Conservation (phyloP, 1,140 invertebrate species). For the Scaptomyza montana region DNA sequence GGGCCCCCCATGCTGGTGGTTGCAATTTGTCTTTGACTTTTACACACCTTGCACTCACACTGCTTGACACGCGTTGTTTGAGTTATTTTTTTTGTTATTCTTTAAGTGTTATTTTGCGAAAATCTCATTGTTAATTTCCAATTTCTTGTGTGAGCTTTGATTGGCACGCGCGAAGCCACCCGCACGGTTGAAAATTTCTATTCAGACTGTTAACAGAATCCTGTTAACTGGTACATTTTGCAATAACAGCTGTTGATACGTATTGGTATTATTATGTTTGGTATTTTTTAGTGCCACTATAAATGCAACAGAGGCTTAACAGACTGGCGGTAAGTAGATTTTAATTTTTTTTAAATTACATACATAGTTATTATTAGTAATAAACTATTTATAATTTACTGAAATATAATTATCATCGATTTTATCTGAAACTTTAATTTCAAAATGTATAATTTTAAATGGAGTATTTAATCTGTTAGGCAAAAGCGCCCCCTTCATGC, state of each 20-base stretch:
- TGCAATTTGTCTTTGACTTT: constrained; percentile 1
- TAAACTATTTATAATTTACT: too few relatives aligned
- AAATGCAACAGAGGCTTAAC: background rate
- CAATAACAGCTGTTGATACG: constrained; percentile 40
- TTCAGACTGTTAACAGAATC: constrained; percentile 33
- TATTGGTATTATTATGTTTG: constrained; percentile 9
- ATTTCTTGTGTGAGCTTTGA: constrained; percentile 33
- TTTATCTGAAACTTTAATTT: too few relatives aligned
- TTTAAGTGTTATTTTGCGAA: constrained; percentile 49
- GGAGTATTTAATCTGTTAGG: background rate
- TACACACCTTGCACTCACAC: constrained; percentile 49
- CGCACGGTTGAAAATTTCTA: constrained; percentile 44
- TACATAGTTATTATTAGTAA: too few relatives aligned
- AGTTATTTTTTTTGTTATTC: constrained; percentile 19
- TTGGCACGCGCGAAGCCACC: constrained; percentile 48
- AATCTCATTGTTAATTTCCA: constrained; percentile 49
- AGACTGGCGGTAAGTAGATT: background rate
- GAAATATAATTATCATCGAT: too few relatives aligned
- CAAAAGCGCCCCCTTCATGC: background rate
- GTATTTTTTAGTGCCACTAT: constrained; percentile 39
- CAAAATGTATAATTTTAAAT: background rate
- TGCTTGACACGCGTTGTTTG: constrained; percentile 27
- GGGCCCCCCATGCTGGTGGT: background rate
- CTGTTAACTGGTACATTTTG: constrained; percentile 27
- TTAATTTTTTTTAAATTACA: too few relatives aligned